Percentiles rank a stretch among this genome's conserved stretches.
Conservation (phyloP, 2,888 invertebrate species). For the Idaea dimidiata region DNA sequence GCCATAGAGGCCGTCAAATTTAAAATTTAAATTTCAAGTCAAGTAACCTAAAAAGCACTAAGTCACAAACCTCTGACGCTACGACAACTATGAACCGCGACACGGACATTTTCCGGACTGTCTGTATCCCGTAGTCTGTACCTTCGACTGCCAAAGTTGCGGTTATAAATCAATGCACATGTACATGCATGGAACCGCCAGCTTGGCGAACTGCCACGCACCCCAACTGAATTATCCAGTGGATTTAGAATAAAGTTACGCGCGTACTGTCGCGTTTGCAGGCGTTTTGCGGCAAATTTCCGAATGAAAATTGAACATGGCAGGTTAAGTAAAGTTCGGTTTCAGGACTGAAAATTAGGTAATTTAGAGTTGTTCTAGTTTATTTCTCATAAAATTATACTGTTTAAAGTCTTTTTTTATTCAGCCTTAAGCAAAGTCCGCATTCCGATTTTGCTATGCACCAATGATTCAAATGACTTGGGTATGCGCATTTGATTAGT, state of each 20-base stretch:
- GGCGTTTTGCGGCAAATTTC: slow-evolving; percentile 1
- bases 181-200: slow-evolving; percentile 46
- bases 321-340: neutral
- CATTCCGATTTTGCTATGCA: neutral
- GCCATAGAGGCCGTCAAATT: too few species aligned
- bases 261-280: slow-evolving; percentile 14
- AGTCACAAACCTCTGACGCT: neutral
- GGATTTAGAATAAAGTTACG: slow-evolving; percentile 27
- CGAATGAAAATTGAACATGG: slow-evolving; percentile 9
- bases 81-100: neutral
- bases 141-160: slow-evolving; percentile 46
- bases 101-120: slow-evolving; percentile 26
- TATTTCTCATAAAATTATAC: neutral
- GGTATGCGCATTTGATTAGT: neutral
- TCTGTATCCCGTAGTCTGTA: slow-evolving; percentile 21
- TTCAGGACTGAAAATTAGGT: neutral
- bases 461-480: neutral
- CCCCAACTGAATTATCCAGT: slow-evolving; percentile 31
- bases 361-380: neutral
- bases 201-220: slow-evolving; percentile 65
- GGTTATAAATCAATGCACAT: slow-evolving; percentile 50
- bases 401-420: neutral
- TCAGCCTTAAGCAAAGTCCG: neutral
- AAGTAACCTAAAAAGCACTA: neutral
- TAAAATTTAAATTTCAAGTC: neutral